phyloP scores from a whole-genome alignment of 2,888 invertebrate species.

The Latrodectus hesperus region DNA sequence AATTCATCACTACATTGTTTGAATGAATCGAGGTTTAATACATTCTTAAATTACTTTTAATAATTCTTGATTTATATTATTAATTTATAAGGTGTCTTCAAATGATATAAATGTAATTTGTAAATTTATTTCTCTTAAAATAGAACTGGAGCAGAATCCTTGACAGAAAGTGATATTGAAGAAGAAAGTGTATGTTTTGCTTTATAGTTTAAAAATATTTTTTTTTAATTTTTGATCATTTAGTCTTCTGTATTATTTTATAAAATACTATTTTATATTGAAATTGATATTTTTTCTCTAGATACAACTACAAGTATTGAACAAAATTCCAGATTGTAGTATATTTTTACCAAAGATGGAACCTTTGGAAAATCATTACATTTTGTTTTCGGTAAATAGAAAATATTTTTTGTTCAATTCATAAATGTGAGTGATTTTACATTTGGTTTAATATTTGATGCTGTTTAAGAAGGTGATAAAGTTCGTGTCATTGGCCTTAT shows the following conservation, averaged over 20 bases:
- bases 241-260: not conserved
- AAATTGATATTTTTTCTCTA: not conserved
- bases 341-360: conserved; percentile 48
- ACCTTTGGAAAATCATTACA: conserved; percentile 50
- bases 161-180: not conserved
- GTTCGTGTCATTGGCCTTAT: too few species aligned
- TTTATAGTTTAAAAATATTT: not conserved
- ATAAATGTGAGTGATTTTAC: not conserved
- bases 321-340: conserved; percentile 54
- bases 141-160: conserved; percentile 1
- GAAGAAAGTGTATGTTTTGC: conserved; percentile 16
- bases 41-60: not conserved
- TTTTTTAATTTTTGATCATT: not conserved
- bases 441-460: not conserved
- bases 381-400: conserved; percentile 59
- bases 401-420: not conserved
- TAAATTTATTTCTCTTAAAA: not conserved
- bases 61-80: not conserved
- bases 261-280: not conserved
- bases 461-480: not conserved
- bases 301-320: conserved; percentile 17
- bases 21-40: not conserved
- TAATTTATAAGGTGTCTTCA: not conserved
- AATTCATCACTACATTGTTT: not conserved
- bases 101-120: not conserved